These are phyloP conservation scores for Heliangelus exortis DNA, from an alignment of 2,797 vertebrate species.

Conservation along the genomic window DNA sequence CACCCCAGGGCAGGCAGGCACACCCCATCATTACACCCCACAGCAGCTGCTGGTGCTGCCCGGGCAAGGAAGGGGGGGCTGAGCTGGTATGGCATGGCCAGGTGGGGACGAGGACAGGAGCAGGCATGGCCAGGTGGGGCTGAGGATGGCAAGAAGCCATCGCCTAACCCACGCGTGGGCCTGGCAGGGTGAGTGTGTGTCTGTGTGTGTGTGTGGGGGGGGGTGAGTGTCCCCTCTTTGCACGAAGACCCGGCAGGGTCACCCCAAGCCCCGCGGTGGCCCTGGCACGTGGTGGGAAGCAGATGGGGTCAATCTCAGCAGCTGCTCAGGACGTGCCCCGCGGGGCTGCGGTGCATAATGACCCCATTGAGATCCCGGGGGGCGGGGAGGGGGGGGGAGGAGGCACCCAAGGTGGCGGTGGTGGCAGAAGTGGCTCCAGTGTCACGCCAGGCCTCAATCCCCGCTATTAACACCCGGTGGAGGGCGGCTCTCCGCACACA, in stretches of 20 bases:
- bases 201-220: too few species aligned
- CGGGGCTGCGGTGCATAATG: not conserved
- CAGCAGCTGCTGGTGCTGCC: constrained; percentile 46
- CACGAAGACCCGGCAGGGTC: not conserved
- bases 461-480: not conserved
- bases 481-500: not conserved
- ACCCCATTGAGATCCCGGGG: not conserved
- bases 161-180: fast-evolving
- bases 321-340: constrained; percentile 5
- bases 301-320: not conserved
- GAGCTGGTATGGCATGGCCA: not conserved
- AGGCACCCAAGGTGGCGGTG: not conserved
- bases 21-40: constrained; percentile 49
- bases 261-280: not conserved
- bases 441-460: constrained; percentile 16
- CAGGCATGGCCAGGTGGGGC: not conserved
- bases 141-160: not conserved
- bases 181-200: not conserved
- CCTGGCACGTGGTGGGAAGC: not conserved
- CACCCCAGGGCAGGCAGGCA: not conserved
- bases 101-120: not conserved
- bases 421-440: constrained; percentile 20
- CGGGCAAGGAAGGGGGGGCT: constrained; percentile 16
- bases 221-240: not conserved
- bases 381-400: not conserved